These are phyloP conservation scores for Charadrius vociferus DNA, from an alignment of 2,113 vertebrate genomes.

Conservation along the genomic window DNA sequence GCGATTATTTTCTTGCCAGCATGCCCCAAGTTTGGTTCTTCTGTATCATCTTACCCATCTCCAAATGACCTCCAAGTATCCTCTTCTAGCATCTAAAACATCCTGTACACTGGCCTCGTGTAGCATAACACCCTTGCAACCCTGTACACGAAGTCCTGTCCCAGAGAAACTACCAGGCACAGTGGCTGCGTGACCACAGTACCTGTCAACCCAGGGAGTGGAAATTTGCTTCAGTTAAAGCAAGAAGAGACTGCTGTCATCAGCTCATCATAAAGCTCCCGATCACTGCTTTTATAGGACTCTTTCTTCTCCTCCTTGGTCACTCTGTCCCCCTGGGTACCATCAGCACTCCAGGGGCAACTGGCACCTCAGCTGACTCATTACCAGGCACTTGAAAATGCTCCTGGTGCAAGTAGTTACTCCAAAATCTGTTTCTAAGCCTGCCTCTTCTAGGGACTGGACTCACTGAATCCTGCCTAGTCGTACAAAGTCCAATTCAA, in stretches of 20 bases:
- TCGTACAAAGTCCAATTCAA: background rate
- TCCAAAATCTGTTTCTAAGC: background rate
- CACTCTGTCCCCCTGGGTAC: background rate
- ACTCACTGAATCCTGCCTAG: background rate
- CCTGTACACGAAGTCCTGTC: background rate
- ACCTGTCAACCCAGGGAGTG: background rate
- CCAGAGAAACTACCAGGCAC: background rate
- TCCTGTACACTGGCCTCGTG: background rate
- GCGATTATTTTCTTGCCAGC: background rate
- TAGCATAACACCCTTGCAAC: background rate
- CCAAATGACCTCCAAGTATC: background rate
- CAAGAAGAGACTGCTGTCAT: background rate
- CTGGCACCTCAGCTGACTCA: background rate
- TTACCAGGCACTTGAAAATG: background rate
- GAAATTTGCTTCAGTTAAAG: background rate
- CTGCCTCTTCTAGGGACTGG: background rate
- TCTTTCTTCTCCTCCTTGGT: background rate
- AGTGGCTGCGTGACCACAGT: background rate
- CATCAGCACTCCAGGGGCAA: background rate
- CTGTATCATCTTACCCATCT: background rate
- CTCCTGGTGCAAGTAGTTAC: background rate
- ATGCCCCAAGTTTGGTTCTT: background rate
- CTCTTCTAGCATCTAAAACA: background rate
- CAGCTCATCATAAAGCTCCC: background rate
- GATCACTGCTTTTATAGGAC: background rate